Conservation (phyloP, 2,888 invertebrate species). For the Caenorhabditis angaria region DNA sequence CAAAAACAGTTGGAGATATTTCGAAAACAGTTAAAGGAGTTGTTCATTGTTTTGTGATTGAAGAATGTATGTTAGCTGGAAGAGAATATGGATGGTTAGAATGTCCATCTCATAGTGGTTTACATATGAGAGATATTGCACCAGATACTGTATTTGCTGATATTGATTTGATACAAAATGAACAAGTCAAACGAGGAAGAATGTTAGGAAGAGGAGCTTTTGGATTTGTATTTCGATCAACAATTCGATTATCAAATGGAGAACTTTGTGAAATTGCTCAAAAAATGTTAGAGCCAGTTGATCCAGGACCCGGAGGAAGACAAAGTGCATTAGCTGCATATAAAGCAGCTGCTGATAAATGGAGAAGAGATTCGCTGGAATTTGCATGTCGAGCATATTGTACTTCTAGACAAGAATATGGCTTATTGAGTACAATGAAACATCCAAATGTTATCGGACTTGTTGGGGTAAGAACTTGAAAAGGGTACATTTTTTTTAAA, state of each 20-base stretch:
- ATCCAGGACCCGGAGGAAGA: slow-evolving; percentile 81
- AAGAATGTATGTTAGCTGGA: slow-evolving; percentile 83
- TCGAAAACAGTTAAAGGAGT: slow-evolving; percentile 33
- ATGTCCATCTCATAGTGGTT: slow-evolving; percentile 85
- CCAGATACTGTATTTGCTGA: slow-evolving; percentile 81
- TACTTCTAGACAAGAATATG: slow-evolving; percentile 84
- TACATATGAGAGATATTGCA: slow-evolving; percentile 83
- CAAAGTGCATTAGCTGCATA: slow-evolving; percentile 80
- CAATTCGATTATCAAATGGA: slow-evolving; percentile 73
- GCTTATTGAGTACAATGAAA: slow-evolving; percentile 84
- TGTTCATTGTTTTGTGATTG: slow-evolving; percentile 82
- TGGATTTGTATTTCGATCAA: slow-evolving; percentile 90
- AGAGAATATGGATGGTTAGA: slow-evolving; percentile 75
- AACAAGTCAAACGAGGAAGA: slow-evolving; percentile 80
- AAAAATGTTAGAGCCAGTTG: slow-evolving; percentile 93
- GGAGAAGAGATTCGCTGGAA: slow-evolving; percentile 90
- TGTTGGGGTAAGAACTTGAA: slow-evolving; percentile 74
- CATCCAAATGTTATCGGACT: slow-evolving; percentile 93
- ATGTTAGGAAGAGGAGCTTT: slow-evolving; percentile 93
- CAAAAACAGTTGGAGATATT: slow-evolving; percentile 44
- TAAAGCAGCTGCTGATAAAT: slow-evolving; percentile 83
- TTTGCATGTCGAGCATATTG: slow-evolving; percentile 95
- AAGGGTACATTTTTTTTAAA: too few relatives aligned
- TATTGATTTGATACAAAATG: slow-evolving; percentile 80
- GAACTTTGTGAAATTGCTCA: slow-evolving; percentile 81